Evolutionary conservation across 2,888 invertebrate species (phyloP).

Genomic region (Leptopilina drosophilae): DNA sequence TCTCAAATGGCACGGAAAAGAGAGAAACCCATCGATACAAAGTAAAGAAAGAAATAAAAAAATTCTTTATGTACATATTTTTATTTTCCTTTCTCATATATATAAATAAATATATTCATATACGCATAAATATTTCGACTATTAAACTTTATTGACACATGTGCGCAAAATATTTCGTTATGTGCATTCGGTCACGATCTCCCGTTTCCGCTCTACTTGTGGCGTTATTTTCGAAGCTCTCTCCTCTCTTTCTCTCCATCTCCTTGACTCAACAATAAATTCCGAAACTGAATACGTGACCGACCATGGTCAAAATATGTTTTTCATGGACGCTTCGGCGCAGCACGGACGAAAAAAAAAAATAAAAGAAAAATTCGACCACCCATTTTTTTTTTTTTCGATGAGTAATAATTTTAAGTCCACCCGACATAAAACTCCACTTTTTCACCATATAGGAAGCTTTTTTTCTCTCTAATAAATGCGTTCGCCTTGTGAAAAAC

Average conservation of each 20-base stretch:
- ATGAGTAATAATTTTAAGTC: slow-evolving; percentile 17
- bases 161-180: slow-evolving; percentile 14
- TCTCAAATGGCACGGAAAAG: no score
- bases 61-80: no score
- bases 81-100: no score
- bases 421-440: slow-evolving; percentile 16
- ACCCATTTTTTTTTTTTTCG: background rate
- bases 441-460: background rate
- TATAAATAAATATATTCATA: no score
- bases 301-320: slow-evolving; percentile 17
- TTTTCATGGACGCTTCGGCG: slow-evolving; percentile 17
- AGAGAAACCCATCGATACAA: no score
- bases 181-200: slow-evolving; percentile 28
- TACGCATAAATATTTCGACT: no score
- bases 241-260: slow-evolving; percentile 3
- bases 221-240: slow-evolving; percentile 31
- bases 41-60: no score
- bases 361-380: background rate
- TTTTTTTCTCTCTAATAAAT: background rate
- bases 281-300: slow-evolving; percentile 23
- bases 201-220: slow-evolving; percentile 28
- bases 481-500: no score
- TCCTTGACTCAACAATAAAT: slow-evolving; percentile 34
- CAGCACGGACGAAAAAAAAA: no score
- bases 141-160: background rate